Conservation (phyloP, 2,888 invertebrate genomes). For the Bellardia pandia region DNA sequence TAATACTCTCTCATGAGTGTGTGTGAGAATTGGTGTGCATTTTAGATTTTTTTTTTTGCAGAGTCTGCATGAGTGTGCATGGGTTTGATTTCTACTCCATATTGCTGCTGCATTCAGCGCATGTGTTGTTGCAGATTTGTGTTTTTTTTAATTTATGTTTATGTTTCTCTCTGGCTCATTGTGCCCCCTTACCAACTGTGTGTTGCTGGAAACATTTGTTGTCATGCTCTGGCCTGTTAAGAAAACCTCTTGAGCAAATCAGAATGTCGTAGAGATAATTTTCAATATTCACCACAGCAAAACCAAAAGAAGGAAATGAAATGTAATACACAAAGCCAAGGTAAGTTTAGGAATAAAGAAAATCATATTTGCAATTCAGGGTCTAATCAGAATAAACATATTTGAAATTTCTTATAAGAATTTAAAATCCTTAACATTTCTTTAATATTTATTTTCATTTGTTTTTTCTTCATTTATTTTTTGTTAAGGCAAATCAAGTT, state of each 20-base stretch:
- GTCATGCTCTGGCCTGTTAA: conserved; percentile 58
- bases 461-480: no score
- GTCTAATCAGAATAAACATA: no score
- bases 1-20: neutral
- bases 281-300: conserved; percentile 45
- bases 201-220: conserved; percentile 27
- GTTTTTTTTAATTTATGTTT: neutral
- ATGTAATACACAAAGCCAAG: neutral
- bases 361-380: no score
- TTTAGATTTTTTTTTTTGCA: conserved; percentile 31
- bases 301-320: conserved; percentile 10
- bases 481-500: no score
- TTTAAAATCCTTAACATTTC: conserved; percentile 16
- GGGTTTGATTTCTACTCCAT: conserved; percentile 39
- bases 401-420: neutral
- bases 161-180: conserved; percentile 52
- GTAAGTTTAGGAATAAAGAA: no score
- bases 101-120: conserved; percentile 52
- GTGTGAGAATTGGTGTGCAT: neutral
- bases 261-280: neutral
- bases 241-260: conserved; percentile 39
- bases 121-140: conserved; percentile 49
- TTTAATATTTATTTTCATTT: no score
- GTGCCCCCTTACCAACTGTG: neutral
- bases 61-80: conserved; percentile 53